phyloP scores from a whole-genome alignment of 1,140 invertebrate species.

The Stegodyphus mimosarum region DNA sequence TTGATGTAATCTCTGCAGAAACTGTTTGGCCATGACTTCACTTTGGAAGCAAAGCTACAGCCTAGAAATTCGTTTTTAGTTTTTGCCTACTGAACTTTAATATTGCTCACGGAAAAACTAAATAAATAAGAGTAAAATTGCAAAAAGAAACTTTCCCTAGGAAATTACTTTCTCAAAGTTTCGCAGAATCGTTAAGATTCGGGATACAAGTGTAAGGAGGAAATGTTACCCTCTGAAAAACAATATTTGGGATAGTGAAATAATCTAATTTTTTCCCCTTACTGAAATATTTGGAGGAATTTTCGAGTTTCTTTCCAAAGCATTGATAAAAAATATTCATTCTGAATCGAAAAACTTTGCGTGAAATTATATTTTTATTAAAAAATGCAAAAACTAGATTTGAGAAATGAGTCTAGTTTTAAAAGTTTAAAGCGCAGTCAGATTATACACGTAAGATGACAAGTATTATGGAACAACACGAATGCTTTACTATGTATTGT shows the following conservation, averaged over 20 bases:
- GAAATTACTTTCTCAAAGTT: conserved; percentile 51
- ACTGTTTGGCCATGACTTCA: neutral
- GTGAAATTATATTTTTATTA: no score
- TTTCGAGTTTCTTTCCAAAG: neutral
- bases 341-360: no score
- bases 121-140: conserved; percentile 24
- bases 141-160: conserved; percentile 42
- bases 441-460: no score
- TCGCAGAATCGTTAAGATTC: conserved; percentile 54
- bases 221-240: conserved; percentile 21
- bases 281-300: neutral
- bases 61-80: conserved; percentile 1
- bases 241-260: conserved; percentile 51
- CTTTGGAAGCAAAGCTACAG: neutral
- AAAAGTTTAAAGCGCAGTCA: no score
- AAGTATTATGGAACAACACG: no score
- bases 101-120: conserved; percentile 32
- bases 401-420: no score
- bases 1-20: neutral
- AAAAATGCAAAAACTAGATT: no score
- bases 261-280: conserved; percentile 18
- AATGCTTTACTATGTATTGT: no score
- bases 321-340: neutral
- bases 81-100: conserved; percentile 34
- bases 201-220: conserved; percentile 36